Evolutionary conservation across 1,140 invertebrate genomes (phyloP).

Genomic region (Drosophila ohnishii): DNA sequence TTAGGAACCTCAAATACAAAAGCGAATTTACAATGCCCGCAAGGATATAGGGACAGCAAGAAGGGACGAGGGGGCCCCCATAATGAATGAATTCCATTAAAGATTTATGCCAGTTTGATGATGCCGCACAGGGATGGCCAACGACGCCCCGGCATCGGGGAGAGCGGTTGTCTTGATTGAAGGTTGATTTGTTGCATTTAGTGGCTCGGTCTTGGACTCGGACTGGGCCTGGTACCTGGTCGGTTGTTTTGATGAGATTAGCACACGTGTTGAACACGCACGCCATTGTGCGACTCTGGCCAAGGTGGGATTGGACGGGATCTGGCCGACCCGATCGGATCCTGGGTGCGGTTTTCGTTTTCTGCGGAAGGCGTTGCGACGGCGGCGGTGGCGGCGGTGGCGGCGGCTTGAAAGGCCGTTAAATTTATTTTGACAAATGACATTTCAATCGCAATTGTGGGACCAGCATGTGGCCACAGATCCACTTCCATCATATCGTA

Average conservation of each 20-base stretch:
- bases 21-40: conserved; percentile 70
- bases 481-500: conserved; percentile 50
- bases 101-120: conserved; percentile 83
- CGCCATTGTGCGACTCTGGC: conserved; percentile 36
- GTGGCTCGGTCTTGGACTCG: conserved; percentile 41
- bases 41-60: conserved; percentile 44
- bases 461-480: conserved; percentile 59
- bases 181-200: conserved; percentile 82
- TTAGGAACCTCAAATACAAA: conserved; percentile 54
- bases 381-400: conserved; percentile 28
- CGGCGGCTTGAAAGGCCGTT: conserved; percentile 69
- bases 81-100: conserved; percentile 83
- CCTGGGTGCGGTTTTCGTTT: conserved; percentile 30
- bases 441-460: conserved; percentile 79
- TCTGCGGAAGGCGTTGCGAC: conserved; percentile 46
- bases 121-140: conserved; percentile 74
- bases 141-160: conserved; percentile 44
- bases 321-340: conserved; percentile 6
- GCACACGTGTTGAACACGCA: conserved; percentile 83
- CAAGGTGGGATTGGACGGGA: conserved; percentile 14
- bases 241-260: conserved; percentile 78
- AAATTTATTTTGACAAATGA: conserved; percentile 83
- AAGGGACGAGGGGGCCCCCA: conserved; percentile 51
- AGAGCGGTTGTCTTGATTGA: conserved; percentile 71
- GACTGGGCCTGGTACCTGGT: conserved; percentile 24